Percentiles rank a stretch among this genome's conserved stretches.
Evolutionary conservation across 2,888 invertebrate species (phyloP).

Genomic region (Syrphus vitripennis): DNA sequence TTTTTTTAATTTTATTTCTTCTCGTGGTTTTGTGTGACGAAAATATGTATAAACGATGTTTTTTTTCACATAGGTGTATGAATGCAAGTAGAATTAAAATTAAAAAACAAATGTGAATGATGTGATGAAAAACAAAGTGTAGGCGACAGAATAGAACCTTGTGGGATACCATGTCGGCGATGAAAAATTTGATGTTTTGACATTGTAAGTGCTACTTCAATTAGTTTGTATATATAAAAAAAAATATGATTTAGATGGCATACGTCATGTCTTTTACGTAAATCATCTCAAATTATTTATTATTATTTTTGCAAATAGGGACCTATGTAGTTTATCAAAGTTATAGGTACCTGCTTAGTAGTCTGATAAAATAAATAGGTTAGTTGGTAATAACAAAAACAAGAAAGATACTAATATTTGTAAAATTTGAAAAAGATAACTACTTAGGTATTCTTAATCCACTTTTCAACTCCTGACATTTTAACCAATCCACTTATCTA

Average conservation of each 20-base stretch:
- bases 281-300: background rate
- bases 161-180: background rate
- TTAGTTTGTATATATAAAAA: background rate
- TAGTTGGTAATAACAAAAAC: too few relatives aligned
- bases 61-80: too few relatives aligned
- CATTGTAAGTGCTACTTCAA: background rate
- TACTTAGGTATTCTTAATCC: too few relatives aligned
- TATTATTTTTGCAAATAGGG: background rate
- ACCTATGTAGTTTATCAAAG: too few relatives aligned
- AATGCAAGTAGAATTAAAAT: background rate
- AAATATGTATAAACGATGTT: constrained; percentile 17
- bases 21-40: constrained; percentile 21
- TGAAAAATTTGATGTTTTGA: background rate
- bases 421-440: too few relatives aligned
- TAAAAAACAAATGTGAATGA: background rate
- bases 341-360: too few relatives aligned
- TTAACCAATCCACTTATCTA: background rate
- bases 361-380: too few relatives aligned
- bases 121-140: background rate
- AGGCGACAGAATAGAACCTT: background rate
- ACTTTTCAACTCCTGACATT: background rate
- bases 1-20: background rate
- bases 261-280: too few relatives aligned
- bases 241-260: too few relatives aligned
- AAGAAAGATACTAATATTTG: too few relatives aligned